These are phyloP conservation scores for Noctua pronuba DNA, from an alignment of 2,888 invertebrate species.

Conservation along the genomic window DNA sequence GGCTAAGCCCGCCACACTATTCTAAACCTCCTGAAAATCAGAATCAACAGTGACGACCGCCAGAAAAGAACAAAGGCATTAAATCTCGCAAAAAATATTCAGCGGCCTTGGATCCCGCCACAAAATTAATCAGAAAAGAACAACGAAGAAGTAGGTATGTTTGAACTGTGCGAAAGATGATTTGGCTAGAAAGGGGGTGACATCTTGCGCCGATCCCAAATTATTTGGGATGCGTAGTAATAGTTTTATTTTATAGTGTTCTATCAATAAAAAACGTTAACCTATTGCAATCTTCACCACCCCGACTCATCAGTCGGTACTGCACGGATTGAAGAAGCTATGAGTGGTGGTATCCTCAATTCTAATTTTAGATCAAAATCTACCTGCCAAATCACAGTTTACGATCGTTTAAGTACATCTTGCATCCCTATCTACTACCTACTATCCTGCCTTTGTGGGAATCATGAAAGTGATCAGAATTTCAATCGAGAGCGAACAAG, in stretches of 20 bases:
- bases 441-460: neutral
- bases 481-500: neutral
- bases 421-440: neutral
- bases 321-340: neutral
- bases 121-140: neutral
- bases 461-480: neutral
- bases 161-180: neutral
- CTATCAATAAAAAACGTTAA: neutral
- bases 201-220: neutral
- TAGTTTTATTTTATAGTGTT: too few species aligned
- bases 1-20: neutral
- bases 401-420: neutral
- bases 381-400: neutral
- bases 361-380: neutral
- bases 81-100: neutral
- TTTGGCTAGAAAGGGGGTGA: neutral
- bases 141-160: neutral
- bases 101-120: neutral
- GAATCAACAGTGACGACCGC: neutral
- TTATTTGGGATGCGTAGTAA: neutral
- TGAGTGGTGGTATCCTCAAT: neutral
- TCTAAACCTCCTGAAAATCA: neutral
- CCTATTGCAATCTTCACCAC: neutral
- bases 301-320: neutral
- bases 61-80: neutral